Evolutionary conservation across 2,797 vertebrate species (phyloP).

Genomic region (Pogoniulus pusillus): DNA sequence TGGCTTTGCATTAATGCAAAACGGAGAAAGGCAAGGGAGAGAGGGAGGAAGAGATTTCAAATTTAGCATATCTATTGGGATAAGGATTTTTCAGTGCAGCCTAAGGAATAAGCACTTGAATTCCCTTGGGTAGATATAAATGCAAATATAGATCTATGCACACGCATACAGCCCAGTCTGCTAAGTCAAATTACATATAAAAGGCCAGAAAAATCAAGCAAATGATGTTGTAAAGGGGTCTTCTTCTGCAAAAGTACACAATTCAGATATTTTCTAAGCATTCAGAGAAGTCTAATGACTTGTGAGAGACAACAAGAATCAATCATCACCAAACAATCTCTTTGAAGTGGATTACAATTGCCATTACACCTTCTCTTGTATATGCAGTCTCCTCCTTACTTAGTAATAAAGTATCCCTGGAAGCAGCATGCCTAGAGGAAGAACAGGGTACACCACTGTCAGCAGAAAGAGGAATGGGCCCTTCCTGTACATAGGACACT

Average conservation of each 20-base stretch:
- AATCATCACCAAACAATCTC: not conserved
- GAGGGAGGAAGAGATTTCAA: not conserved
- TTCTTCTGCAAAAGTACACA: not conserved
- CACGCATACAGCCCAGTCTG: not conserved
- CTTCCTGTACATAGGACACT: not conserved
- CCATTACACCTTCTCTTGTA: not conserved
- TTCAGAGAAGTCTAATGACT: not conserved
- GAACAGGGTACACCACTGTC: not conserved
- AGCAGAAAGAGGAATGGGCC: slow-evolving; percentile 30
- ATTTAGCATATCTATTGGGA: slow-evolving; percentile 31
- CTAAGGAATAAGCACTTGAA: slow-evolving; percentile 40
- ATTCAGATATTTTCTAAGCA: not conserved
- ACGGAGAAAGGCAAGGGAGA: not conserved
- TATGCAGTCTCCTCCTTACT: not conserved
- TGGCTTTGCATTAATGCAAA: not conserved
- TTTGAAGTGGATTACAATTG: not conserved
- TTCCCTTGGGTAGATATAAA: slow-evolving; percentile 16
- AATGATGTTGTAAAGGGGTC: not conserved
- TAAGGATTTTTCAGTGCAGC: slow-evolving; percentile 17
- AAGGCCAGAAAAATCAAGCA: slow-evolving; percentile 20
- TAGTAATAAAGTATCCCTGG: slow-evolving; percentile 1
- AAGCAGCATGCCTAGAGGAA: slow-evolving; percentile 29
- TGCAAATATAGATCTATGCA: slow-evolving; percentile 48
- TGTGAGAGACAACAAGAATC: not conserved
- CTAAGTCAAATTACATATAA: slow-evolving; percentile 1